Percentiles rank a stretch among this genome's conserved stretches.
Conservation (phyloP, 2,797 vertebrate genomes). For the Heliangelus exortis region DNA sequence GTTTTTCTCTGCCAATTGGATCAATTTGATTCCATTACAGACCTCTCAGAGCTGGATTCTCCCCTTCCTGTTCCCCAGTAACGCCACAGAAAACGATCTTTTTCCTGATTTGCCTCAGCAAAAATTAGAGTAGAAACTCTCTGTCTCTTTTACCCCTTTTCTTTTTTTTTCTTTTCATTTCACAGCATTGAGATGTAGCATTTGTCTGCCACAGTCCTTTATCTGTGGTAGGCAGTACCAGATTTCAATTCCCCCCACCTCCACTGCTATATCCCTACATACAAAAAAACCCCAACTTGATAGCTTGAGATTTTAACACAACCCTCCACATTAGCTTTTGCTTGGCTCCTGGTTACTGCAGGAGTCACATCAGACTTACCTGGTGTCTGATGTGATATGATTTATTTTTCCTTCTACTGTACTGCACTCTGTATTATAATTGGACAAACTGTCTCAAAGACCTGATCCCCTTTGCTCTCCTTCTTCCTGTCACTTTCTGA, state of each 20-base stretch:
- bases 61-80: not conserved
- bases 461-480: not conserved
- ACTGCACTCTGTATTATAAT: not conserved
- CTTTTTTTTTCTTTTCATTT: not conserved
- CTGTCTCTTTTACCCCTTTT: not conserved
- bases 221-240: not conserved
- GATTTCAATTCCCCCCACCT: not conserved
- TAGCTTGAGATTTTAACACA: not conserved
- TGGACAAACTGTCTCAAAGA: not conserved
- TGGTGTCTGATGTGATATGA: not conserved
- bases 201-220: slow-evolving; percentile 18
- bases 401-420: not conserved
- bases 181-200: not conserved
- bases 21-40: slow-evolving; percentile 61
- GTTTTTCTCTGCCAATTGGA: slow-evolving; percentile 46
- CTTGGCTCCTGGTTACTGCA: not conserved
- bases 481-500: not conserved
- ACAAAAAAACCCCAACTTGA: not conserved
- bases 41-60: slow-evolving; percentile 47
- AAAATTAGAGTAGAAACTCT: slow-evolving; percentile 7
- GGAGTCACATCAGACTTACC: not conserved
- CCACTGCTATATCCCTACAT: not conserved
- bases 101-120: not conserved
- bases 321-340: not conserved
- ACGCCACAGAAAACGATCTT: slow-evolving; percentile 35